A percentile compares a stretch with the other conserved stretches of the same genome.
Evolutionary conservation across 2,888 invertebrate genomes (phyloP).

Genomic region (Antitype chi): DNA sequence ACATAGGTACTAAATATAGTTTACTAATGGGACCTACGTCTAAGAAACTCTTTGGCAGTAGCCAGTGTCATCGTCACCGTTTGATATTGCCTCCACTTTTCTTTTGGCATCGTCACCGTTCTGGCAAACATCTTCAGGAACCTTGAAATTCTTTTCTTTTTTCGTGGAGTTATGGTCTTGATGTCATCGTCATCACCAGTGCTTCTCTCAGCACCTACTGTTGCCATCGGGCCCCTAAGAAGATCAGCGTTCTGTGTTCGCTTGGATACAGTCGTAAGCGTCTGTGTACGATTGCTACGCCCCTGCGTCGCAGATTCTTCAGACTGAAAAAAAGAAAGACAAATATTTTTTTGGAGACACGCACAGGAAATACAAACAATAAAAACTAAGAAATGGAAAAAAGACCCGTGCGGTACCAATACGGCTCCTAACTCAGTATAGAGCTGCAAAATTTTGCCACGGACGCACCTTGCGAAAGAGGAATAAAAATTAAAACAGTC

Average conservation of each 20-base stretch:
- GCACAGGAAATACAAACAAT: no score
- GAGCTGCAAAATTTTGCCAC: no score
- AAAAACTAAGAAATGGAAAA: no score
- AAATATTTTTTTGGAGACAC: no score
- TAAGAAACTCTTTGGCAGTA: neutral
- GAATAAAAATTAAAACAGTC: no score
- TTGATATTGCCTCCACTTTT: neutral
- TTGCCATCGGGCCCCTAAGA: neutral
- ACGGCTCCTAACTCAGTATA: neutral
- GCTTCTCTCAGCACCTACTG: neutral
- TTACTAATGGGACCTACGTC: neutral
- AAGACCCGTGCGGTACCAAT: neutral
- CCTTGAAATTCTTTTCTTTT: neutral
- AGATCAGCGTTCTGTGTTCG: neutral
- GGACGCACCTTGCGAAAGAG: no score
- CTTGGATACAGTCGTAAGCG: neutral
- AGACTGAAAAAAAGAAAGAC: neutral
- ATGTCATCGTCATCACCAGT: neutral
- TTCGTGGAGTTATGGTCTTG: neutral
- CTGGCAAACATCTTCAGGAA: neutral
- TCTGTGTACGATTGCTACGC: neutral
- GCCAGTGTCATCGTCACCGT: neutral
- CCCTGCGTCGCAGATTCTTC: neutral
- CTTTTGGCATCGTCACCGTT: neutral
- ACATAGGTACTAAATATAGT: no score